Evolutionary conservation across 2,113 vertebrate genomes (phyloP), one percentile per base, ranked within the genome.

Genomic region (Nothobranchius kuhntae): DNA sequence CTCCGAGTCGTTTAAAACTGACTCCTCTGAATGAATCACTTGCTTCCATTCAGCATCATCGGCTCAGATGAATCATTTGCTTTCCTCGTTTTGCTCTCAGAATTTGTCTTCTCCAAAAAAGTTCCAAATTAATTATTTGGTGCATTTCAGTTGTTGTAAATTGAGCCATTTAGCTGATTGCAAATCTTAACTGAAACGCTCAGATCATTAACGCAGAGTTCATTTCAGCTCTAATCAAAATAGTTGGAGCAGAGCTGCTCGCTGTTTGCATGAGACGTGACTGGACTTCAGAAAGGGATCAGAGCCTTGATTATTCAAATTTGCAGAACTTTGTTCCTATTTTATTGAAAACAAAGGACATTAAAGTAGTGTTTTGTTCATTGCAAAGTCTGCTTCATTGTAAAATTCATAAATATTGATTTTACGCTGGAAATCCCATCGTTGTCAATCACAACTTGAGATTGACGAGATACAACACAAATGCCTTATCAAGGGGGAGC

Each of bases 1-100:
- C 81, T 86, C 53, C 9, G 38, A 67, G 42, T 83, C 74, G 60
- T 78, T 74, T 75, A 55, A 52, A 73, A 77, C 36, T 12, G 55
- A 82, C 78, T 87, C 80, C 69, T 74, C 61, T 83, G 85, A 87
- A 86, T 87, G 79, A 87, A 84, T 82, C 81, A 61, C 70, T 87
- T 70, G 62, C 78, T 76, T 81, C 69, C 83, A 84, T 86, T 87
- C 83, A 86, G 68, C 78, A 71, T 77, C 80, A 80, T 78, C 73
- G 71, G 54, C 80, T 77, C 65, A 59, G 55, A 87, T 82, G 52
- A 85, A 87, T 87, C 78, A 80, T 85, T 85, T 61, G 73, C 73
- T 76, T 30, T 60, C 82, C 73, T 51, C 7, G 30, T 4, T n/a
- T 52, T 52, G 15, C 65, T 70, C 50, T 67, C 54, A 53, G 44